Conservation (phyloP, 2,888 invertebrate species). For the Leptarthrus brevirostris region DNA sequence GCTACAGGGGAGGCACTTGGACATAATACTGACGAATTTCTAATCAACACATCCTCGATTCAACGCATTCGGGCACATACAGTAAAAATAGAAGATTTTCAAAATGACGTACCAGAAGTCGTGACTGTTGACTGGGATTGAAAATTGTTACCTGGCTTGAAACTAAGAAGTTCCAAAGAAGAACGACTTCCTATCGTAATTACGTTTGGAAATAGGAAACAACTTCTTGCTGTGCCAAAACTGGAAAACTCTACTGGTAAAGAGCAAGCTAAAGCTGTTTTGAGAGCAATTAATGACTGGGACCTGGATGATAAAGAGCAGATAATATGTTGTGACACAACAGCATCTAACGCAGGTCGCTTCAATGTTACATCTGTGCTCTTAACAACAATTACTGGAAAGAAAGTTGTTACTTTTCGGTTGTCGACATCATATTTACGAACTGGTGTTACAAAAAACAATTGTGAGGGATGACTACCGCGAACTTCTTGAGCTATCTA, state of each 20-base stretch:
- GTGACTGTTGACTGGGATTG: too few relatives aligned
- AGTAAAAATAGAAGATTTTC: conserved; percentile 58
- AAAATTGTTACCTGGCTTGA: conserved; percentile 59
- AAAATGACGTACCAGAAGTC: conserved; percentile 60
- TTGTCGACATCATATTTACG: conserved; percentile 53
- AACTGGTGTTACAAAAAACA: conserved; percentile 57
- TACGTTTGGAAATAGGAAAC: conserved; percentile 56
- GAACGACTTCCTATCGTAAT: too few relatives aligned
- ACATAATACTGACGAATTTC: conserved; percentile 57
- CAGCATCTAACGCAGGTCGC: conserved; percentile 57
- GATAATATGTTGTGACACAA: conserved; percentile 57
- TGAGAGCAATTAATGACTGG: conserved; percentile 53
- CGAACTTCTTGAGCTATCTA: too few relatives aligned
- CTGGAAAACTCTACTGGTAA: conserved; percentile 57
- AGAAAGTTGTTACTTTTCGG: conserved; percentile 51
- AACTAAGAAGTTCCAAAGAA: too few relatives aligned
- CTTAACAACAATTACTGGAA: conserved; percentile 54
- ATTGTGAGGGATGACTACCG: too few relatives aligned
- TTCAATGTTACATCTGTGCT: conserved; percentile 57
- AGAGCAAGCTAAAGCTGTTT: conserved; percentile 57
- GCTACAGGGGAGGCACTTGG: conserved; percentile 55
- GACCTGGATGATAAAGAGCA: conserved; percentile 56
- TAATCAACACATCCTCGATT: conserved; percentile 58
- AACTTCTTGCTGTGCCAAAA: conserved; percentile 58
- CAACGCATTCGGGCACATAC: conserved; percentile 57